Conservation (phyloP, 2,888 invertebrate species). For the Agrochola macilenta region DNA sequence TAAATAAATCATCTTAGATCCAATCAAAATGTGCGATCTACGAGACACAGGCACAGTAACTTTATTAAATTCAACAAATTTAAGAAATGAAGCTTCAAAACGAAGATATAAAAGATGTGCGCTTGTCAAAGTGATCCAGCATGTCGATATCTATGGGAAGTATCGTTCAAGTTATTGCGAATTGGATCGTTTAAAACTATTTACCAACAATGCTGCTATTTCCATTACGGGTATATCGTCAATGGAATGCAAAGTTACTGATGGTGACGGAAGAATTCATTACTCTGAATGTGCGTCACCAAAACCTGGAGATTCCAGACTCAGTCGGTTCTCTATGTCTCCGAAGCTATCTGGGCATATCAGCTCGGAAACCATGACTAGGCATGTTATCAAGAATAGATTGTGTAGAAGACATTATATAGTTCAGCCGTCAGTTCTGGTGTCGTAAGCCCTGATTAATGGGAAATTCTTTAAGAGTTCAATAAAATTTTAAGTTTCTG, state of each 20-base stretch:
- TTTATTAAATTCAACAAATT: background rate
- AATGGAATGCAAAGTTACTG: constrained; percentile 6
- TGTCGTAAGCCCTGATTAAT: background rate
- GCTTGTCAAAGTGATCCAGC: background rate
- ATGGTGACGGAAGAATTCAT: background rate
- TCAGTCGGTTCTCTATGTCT: background rate
- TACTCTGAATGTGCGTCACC: background rate
- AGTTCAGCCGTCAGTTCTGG: background rate
- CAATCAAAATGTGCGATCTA: background rate
- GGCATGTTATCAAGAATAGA: background rate
- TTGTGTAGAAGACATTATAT: background rate
- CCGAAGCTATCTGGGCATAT: background rate
- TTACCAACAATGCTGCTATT: background rate
- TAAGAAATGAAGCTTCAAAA: background rate
- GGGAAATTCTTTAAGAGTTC: background rate
- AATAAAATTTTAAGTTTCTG: background rate
- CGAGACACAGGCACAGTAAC: background rate
- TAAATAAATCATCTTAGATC: too few relatives aligned
- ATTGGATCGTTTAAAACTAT: background rate
- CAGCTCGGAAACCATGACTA: background rate
- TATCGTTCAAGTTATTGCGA: constrained; percentile 13
- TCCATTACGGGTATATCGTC: background rate
- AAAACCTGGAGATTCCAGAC: background rate
- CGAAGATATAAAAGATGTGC: background rate
- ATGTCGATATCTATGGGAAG: constrained; percentile 13